Base-by-base conservation (phyloP, 2,888 invertebrate genomes). In the Punctoribates punctum region DNA sequence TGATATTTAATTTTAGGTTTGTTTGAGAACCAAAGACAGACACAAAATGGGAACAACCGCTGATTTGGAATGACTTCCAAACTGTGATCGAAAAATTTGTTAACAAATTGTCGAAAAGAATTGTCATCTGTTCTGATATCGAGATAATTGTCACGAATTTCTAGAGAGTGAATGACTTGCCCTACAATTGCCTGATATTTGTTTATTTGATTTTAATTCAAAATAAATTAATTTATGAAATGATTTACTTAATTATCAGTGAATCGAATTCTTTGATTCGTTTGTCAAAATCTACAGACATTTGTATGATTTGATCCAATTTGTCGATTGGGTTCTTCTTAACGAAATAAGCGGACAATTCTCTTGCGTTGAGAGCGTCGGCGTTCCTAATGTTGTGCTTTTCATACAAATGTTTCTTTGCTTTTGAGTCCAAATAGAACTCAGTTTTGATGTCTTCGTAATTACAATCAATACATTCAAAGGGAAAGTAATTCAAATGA, bases 401-500 rank as follows among this genome's bases (percentile, higher is more conserved):
- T 38, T 72, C 72, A 17, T 1, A 20, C 25, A 72, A 23, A 72
- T 72, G 72, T 27, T 25, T 34, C 13, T 15, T 42, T 15, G 72
- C 72, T 1, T 48, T 72, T 23, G 42, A 42, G 23, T 72, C 72
- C 72, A 72, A 46, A 48, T 1, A 23, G 48, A 48, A 72, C 15
- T 72, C 48, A 23, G 72, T 72, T 42, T 72, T 25, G 23, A 48
- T 72, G 72, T 48, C 46, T 25, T 72, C 72, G n/a, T 48, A 72
- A 48, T 20, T 38, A 48, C 72, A 72, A 48, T 72, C 72, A 48
- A 72, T 48, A 38, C 72, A 72, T 42, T 72, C 72, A 25, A 20
- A 72, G 6, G 72, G 72, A 23, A 25, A 48, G 23, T 72, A 72
- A 42, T 27, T 15, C 13, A 72, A 15, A 25, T 72, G 72, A 25